phyloP scores from a whole-genome alignment of 2,797 vertebrate genomes.

The Prionace glauca region DNA sequence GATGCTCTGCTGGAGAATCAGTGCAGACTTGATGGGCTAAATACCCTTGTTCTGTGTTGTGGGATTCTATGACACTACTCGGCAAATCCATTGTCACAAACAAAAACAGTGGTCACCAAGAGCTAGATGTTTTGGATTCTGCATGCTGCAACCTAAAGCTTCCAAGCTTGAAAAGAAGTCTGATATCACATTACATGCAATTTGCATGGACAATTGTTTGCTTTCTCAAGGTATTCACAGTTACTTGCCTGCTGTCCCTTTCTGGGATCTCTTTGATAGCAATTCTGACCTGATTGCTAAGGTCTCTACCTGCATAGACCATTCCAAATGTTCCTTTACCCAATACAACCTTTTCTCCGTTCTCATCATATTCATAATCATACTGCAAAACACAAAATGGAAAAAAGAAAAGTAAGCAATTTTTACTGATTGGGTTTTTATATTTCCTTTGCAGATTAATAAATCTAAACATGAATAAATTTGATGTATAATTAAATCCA shows the following conservation, averaged over 20 bases:
- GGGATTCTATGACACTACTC: background rate
- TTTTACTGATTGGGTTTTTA: background rate
- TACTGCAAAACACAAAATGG: conserved; percentile 63
- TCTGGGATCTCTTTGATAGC: conserved; percentile 98
- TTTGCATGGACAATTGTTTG: background rate
- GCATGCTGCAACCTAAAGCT: background rate
- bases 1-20: too few species aligned
- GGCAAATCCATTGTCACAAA: background rate
- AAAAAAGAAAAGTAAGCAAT: conserved; percentile 32
- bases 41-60: too few species aligned
- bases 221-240: conserved; percentile 24
- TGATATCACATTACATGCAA: background rate
- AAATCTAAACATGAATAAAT: background rate
- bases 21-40: too few species aligned
- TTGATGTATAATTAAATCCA: background rate
- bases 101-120: background rate
- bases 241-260: conserved; percentile 84
- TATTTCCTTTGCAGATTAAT: background rate
- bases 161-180: background rate
- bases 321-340: conserved; percentile 94
- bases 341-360: conserved; percentile 80
- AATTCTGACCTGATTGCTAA: conserved; percentile 96
- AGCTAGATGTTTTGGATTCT: background rate
- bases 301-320: conserved; percentile 90
- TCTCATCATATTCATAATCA: conserved; percentile 95